These are phyloP conservation scores for Cyclina sinensis DNA, from an alignment of 1,140 invertebrate species.

Conservation along the genomic window DNA sequence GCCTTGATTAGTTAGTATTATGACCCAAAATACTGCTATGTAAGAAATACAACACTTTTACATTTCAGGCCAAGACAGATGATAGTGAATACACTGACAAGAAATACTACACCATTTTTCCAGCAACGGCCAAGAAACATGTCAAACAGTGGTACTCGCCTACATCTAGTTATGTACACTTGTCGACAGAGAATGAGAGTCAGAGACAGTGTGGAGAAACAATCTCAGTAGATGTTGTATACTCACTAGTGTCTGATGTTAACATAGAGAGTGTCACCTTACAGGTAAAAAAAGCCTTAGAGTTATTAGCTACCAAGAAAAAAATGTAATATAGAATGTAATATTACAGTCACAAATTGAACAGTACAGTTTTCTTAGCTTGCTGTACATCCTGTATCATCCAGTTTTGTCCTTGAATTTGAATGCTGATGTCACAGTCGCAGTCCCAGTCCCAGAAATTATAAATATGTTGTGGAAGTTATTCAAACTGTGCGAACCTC, in stretches of 20 bases:
- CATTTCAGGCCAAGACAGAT: slow-evolving; percentile 50
- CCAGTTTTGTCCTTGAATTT: too few relatives aligned
- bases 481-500: too few relatives aligned
- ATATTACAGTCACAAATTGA: too few relatives aligned
- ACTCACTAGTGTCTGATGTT: slow-evolving; percentile 2
- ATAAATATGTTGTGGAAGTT: not conserved
- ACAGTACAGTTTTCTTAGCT: too few relatives aligned
- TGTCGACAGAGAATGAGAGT: not conserved
- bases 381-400: too few relatives aligned
- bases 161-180: slow-evolving; percentile 22
- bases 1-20: too few relatives aligned
- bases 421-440: too few relatives aligned
- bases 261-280: not conserved
- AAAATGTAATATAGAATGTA: too few relatives aligned
- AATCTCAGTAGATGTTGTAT: slow-evolving; percentile 15
- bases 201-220: slow-evolving; percentile 1
- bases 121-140: slow-evolving; percentile 29
- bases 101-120: slow-evolving; percentile 58
- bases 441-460: too few relatives aligned
- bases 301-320: too few relatives aligned
- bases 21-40: too few relatives aligned
- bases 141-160: slow-evolving; percentile 69
- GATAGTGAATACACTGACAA: slow-evolving; percentile 39
- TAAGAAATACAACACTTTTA: too few relatives aligned
- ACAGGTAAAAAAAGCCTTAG: not conserved